A percentile compares a stretch with the other conserved stretches of the same genome.
phyloP scores from a whole-genome alignment of 1,140 invertebrate genomes.

The Macrobrachium nipponense region DNA sequence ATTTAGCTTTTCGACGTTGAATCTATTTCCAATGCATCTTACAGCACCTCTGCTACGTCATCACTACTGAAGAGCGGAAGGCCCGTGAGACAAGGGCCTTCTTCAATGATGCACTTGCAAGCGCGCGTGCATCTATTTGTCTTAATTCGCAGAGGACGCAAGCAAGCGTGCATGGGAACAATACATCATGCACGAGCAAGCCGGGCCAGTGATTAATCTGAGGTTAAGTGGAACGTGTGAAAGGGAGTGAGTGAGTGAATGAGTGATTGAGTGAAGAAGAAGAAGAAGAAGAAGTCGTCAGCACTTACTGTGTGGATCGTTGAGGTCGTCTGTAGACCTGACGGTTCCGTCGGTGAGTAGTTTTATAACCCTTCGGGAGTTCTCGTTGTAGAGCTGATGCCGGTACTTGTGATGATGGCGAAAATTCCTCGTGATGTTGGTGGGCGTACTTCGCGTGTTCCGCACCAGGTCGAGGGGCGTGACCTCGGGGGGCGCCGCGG shows the following conservation, averaged over 20 bases:
- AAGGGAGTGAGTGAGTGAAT: not conserved
- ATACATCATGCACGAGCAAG: too few relatives aligned
- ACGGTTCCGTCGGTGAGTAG: constrained; percentile 50
- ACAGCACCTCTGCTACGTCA: too few relatives aligned
- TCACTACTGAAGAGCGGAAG: too few relatives aligned
- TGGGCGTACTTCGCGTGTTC: constrained; percentile 35
- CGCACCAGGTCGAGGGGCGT: constrained; percentile 37
- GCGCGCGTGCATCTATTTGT: too few relatives aligned
- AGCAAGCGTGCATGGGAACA: too few relatives aligned
- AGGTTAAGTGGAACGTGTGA: too few relatives aligned
- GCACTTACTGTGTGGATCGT: constrained; percentile 54
- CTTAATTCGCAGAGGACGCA: too few relatives aligned
- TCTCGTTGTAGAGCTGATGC: constrained; percentile 48
- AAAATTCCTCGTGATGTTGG: constrained; percentile 53
- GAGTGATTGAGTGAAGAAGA: not conserved
- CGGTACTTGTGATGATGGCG: constrained; percentile 45
- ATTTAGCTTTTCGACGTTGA: too few relatives aligned
- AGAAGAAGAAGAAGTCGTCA: not conserved
- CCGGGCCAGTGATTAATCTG: too few relatives aligned
- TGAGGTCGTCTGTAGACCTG: constrained; percentile 31
- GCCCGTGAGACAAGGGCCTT: too few relatives aligned
- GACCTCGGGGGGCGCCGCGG: constrained; percentile 21
- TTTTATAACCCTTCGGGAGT: constrained; percentile 41
- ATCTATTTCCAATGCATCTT: too few relatives aligned
- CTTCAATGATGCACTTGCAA: too few relatives aligned